A percentile compares a stretch with the other conserved stretches of the same genome.
Evolutionary conservation across 2,113 vertebrate species (phyloP).

Genomic region (Centropus unirufus): DNA sequence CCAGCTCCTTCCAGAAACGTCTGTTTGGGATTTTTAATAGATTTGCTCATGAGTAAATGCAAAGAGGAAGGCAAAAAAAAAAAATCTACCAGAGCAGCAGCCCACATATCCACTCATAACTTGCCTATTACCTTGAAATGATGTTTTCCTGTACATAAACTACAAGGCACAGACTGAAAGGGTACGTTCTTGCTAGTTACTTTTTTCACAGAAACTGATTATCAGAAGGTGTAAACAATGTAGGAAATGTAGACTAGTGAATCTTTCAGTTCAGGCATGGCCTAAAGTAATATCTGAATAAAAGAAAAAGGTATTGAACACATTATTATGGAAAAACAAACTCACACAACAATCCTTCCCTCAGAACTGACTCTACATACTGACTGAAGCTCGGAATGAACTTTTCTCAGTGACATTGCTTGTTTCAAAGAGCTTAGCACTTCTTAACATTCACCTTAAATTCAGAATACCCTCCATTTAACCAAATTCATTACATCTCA

Average conservation of each 20-base stretch:
- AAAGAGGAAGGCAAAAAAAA: neutral
- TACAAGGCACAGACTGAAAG: neutral
- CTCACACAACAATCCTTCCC: neutral
- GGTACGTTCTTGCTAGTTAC: neutral
- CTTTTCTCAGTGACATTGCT: neutral
- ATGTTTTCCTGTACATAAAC: neutral
- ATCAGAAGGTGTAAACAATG: neutral
- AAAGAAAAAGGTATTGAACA: neutral
- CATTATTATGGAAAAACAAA: neutral
- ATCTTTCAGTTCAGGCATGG: neutral
- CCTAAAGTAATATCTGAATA: neutral
- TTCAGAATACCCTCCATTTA: neutral
- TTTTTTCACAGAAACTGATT: neutral
- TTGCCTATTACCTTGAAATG: neutral
- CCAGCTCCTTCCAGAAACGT: constrained; percentile 43
- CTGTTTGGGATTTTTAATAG: constrained; percentile 43
- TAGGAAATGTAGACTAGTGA: neutral
- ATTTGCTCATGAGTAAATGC: constrained; percentile 21
- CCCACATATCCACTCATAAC: neutral
- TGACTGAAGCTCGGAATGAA: neutral
- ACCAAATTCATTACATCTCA: neutral
- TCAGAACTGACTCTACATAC: neutral
- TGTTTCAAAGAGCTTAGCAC: neutral
- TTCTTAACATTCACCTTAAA: neutral
- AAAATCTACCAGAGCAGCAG: neutral